phyloP scores from a whole-genome alignment of 2,888 invertebrate genomes.

The Coleophora flavipennella region DNA sequence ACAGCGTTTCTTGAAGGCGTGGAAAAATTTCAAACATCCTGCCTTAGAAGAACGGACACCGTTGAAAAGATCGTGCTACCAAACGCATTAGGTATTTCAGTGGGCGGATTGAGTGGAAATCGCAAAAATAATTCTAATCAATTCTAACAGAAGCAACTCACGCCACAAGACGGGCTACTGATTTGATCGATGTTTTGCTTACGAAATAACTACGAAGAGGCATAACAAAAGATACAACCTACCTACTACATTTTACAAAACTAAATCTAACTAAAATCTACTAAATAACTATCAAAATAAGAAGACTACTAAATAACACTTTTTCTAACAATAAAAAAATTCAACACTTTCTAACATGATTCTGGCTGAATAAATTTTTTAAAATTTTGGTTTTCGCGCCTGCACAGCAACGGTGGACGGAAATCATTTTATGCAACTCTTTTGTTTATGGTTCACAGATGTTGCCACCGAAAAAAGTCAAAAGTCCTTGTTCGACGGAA shows the following conservation, averaged over 20 bases:
- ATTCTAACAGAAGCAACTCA: conserved; percentile 2
- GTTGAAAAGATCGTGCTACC: conserved; percentile 88
- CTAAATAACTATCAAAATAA: too few relatives aligned
- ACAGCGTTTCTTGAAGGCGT: conserved; percentile 83
- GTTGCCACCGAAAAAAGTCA: conserved; percentile 89
- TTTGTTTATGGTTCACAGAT: conserved; percentile 74
- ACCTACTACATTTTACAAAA: too few relatives aligned
- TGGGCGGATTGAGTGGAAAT: conserved; percentile 20
- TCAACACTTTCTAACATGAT: too few relatives aligned
- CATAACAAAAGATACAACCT: too few relatives aligned
- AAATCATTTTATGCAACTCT: background rate
- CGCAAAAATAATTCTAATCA: conserved; percentile 1
- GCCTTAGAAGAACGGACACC: conserved; percentile 84
- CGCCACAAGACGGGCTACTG: conserved; percentile 1
- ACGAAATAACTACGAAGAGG: too few relatives aligned
- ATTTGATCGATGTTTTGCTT: too few relatives aligned
- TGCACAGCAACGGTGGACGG: too few relatives aligned
- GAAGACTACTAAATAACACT: too few relatives aligned
- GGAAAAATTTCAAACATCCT: conserved; percentile 82
- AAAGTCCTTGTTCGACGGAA: conserved; percentile 87
- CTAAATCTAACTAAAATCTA: too few relatives aligned
- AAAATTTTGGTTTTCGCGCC: too few relatives aligned
- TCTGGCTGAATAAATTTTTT: too few relatives aligned
- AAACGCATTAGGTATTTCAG: conserved; percentile 82
- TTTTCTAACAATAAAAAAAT: too few relatives aligned